Evolutionary conservation across 2,113 vertebrate genomes (phyloP), one percentile per base, ranked within the genome.

Genomic region (Loxodonta africana): DNA sequence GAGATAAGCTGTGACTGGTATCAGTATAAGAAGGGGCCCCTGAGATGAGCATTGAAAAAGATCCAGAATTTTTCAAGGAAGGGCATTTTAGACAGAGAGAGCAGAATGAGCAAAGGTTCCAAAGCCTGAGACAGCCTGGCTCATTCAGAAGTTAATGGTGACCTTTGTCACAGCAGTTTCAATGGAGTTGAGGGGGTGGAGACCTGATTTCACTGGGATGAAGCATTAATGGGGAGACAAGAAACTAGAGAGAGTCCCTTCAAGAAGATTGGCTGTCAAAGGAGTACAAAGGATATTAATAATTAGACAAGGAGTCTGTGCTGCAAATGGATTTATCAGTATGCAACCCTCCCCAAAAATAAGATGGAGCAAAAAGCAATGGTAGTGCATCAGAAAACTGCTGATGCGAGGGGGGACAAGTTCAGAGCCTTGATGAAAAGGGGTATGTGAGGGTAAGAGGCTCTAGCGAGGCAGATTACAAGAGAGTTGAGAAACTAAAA

Each of bases 341-440:
- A 48, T 20, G 1, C 0, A 1, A 20, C 17, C 4, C 4, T 78
- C 21, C 41, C 14, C 12, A 0, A 1, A 21, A 30, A 5, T 33
- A 67, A 80, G 5, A 37, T 1, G 2, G 44, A 90, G 26, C 15
- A 78, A 62, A 51, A 73, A 41, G 20, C 78, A 57, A 8, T 17
- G 1, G 6, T 11, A 15, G 44, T 20, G 6, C 25, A 4, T 57
- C 37, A 41, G 51, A 48, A 95, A 41, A 30, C 8, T 76, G 28
- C 74, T 30, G 8, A 62, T 3, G 11, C 6, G 26, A 69, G n/a
- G 20, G 9, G 5, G 37, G 20, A 48, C 46, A n/a, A 46, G 7
- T 5, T 71, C 30, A 25, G n/a, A 11, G 51, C 11, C 4, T 46
- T 51, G 37, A 21, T 6, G n/a, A 4, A 15, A 94, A 71, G 5